Percentiles rank a stretch among this genome's conserved stretches.
Conservation (phyloP, 2,888 invertebrate genomes). For the Tetranychus truncatus region DNA sequence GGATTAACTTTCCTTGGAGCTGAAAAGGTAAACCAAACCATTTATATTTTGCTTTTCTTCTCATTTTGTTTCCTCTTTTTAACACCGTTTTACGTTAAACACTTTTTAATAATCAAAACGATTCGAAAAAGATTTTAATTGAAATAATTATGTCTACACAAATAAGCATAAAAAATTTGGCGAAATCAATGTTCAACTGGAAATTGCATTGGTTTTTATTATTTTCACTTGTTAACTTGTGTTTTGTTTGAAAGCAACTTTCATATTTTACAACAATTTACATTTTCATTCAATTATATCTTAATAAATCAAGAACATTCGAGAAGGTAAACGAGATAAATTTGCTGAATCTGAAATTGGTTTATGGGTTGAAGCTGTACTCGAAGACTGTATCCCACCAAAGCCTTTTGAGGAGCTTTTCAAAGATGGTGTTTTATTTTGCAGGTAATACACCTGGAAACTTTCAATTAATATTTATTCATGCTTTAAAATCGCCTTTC, state of each 20-base stretch:
- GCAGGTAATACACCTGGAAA: slow-evolving; percentile 10
- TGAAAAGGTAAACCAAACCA: slow-evolving; percentile 11
- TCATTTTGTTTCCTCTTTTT: neutral
- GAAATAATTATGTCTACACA: neutral
- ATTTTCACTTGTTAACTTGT: neutral
- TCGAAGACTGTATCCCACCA: slow-evolving; percentile 17
- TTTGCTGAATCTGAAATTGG: slow-evolving; percentile 18
- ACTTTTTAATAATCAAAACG: neutral
- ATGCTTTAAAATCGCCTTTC: neutral
- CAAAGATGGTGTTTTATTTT: slow-evolving; percentile 17
- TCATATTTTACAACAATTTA: neutral
- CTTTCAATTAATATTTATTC: neutral
- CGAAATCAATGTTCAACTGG: neutral
- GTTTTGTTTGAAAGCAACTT: too few relatives aligned
- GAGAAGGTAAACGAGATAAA: slow-evolving; percentile 16
- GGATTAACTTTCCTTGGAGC: slow-evolving; percentile 11
- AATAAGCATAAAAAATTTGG: too few relatives aligned
- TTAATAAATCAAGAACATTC: neutral
- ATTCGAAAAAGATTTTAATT: neutral
- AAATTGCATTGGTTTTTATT: neutral
- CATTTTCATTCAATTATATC: neutral
- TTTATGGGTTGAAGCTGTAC: slow-evolving; percentile 18
- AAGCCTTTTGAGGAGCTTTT: slow-evolving; percentile 17
- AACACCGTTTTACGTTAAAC: neutral
- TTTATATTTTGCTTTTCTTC: neutral